These are phyloP conservation scores for Petrocephalus schoutedeni DNA, from an alignment of 2,797 vertebrate species.

Conservation along the genomic window DNA sequence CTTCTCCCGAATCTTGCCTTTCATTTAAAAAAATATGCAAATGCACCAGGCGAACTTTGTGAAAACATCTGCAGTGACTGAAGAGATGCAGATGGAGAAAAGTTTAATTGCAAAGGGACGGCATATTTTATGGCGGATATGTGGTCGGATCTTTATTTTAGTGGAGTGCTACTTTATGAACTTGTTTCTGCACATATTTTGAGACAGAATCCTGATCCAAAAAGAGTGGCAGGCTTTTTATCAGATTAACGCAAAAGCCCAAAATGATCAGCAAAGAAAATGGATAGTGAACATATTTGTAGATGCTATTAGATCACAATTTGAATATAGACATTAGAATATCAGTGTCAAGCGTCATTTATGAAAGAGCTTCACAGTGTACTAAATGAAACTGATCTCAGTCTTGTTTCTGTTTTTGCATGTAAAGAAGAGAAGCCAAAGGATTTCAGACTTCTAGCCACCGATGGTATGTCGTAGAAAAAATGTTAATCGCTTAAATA, in stretches of 20 bases:
- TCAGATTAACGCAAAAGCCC: not conserved
- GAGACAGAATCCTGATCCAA: not conserved
- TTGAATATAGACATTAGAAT: too few relatives aligned
- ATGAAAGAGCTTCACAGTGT: not conserved
- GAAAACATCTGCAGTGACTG: not conserved
- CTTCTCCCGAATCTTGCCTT: not conserved
- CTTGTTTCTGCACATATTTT: not conserved
- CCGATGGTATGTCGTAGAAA: slow-evolving; percentile 20
- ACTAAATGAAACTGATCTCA: not conserved
- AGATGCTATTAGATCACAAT: not conserved
- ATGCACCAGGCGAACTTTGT: not conserved
- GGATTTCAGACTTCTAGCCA: slow-evolving; percentile 26
- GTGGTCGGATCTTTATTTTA: not conserved
- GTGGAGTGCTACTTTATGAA: not conserved
- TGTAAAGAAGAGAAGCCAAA: slow-evolving; percentile 37
- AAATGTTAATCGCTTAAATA: not conserved
- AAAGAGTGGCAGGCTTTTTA: not conserved
- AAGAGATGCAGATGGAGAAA: not conserved
- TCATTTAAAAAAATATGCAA: not conserved
- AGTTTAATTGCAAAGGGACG: not conserved
- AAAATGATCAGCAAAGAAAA: not conserved
- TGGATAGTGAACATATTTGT: not conserved
- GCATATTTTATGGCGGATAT: not conserved
- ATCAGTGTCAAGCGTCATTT: too few relatives aligned
- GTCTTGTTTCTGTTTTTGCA: not conserved